Base-by-base conservation (phyloP, 2,888 invertebrate species). In the Drosophila helvetica region DNA sequence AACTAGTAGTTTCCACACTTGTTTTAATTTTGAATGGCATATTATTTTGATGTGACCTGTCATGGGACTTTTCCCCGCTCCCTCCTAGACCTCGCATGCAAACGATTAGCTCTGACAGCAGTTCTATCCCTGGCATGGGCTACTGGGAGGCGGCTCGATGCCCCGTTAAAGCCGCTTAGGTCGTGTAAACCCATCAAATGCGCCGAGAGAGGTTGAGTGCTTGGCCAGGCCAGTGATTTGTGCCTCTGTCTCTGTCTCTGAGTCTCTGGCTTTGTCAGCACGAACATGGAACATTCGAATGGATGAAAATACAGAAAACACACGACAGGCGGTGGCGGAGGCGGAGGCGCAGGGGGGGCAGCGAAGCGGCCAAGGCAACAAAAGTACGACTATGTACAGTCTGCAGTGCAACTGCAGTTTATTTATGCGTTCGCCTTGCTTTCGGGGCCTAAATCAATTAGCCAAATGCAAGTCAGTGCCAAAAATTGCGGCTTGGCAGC, bases 401-500 rank as follows among this genome's bases (percentile, higher is more conserved):
- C 72, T 70, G 56, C 46, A 55, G 27, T 7, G 27, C 27, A 27
- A 54, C 56, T 60, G 47, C 50, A 50, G 52, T 59, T 59, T 69
- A 57, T 67, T 67, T 67, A 68, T 67, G 69, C 66, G 55, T 68
- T 67, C 38, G 66, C 50, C 50, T 56, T 18, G 68, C 42, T 74
- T 67, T 57, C n/a, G 60, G 65, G 71, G 38, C 38, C 74, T 88
- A 79, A 86, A 88, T 89, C 88, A 87, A 86, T 86, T 86, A 89
- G 89, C 74, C 74, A 86, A 87, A 68, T 85, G 78, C 73, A 74
- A 71, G 70, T 66, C 83, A 82, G 82, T 89, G 89, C 89, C 89
- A 89, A 87, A 76, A 69, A 53, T 59, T 77, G 76, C 46, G 86
- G 73, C 70, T 85, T 82, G 83, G 88, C 79, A 66, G 51, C 46